Base-by-base conservation (phyloP, 2,888 invertebrate genomes). In the Hirtodrosophila histrioides region DNA sequence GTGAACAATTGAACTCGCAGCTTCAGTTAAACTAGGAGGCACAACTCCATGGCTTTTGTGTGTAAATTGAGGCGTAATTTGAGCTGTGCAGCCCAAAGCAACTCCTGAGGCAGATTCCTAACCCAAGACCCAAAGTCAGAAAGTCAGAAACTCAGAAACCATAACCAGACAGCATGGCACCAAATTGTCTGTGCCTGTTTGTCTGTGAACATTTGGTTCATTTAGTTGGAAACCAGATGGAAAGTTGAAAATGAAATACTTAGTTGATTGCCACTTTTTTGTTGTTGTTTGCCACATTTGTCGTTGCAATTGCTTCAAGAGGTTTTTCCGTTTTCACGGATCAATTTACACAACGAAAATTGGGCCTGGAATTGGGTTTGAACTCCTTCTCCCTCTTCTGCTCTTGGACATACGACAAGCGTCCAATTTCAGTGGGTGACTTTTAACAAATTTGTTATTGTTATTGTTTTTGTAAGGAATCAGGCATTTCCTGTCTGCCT, bases 171-270 rank as follows among this genome's bases (percentile, higher is more conserved):
- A 85, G 76, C 39, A 61, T 64, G 86, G 88, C 88, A 88, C 86
- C 86, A 65, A 50, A 55, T 51, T 64, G 67, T 71, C 69, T 75
- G 60, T 39, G 27, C 4, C 27, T 27, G 27, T 27, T 27, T 3
- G 61, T 44, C 33, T 45, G 24, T 45, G 37, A 39, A 27, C 41
- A 48, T 12, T 7, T 31, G 6, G 9, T 31, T 40, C 33, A n/a
- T 62, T 84, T 86, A 79, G 56, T 48, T 75, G 66, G 84, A 89
- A 89, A 88, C 83, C 89, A 89, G 88, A 88, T 89, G 89, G 82
- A 76, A 77, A 56, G 48, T 36, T 54, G 33, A 17, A 23, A 33
- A 55, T 31, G 17, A 23, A n/a, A 37, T 43, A 46, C 33, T 57
- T 8, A 44, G 6, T 41, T 12, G 41, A 35, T 41, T 44, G 51